phyloP scores from a whole-genome alignment of 2,113 vertebrate genomes.

The Callopanchax toddi region DNA sequence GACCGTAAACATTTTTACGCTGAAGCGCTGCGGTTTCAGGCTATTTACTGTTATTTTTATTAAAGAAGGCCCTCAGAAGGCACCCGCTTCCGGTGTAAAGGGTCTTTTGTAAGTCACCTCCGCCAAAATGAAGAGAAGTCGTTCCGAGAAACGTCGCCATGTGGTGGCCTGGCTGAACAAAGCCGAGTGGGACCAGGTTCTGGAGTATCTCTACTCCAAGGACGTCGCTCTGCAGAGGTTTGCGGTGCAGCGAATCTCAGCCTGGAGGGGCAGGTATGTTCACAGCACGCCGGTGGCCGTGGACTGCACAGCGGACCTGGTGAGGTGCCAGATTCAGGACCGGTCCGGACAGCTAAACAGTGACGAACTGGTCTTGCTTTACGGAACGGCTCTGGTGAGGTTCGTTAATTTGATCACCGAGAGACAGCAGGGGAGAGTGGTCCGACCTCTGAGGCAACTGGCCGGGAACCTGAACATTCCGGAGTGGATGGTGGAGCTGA shows the following conservation, averaged over 20 bases:
- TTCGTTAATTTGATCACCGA: slow-evolving; percentile 96
- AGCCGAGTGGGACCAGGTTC: slow-evolving; percentile 94
- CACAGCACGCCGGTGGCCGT: slow-evolving; percentile 90
- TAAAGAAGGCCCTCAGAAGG: too few relatives aligned
- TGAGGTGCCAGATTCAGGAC: slow-evolving; percentile 91
- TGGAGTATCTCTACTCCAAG: slow-evolving; percentile 89
- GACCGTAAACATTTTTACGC: too few relatives aligned
- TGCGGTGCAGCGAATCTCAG: slow-evolving; percentile 87
- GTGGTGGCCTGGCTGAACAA: slow-evolving; percentile 92
- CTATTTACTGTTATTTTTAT: too few relatives aligned
- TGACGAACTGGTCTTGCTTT: slow-evolving; percentile 88
- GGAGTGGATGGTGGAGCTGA: slow-evolving; percentile 92
- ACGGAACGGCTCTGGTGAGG: slow-evolving; percentile 90
- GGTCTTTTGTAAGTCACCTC: background rate
- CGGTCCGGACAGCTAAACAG: slow-evolving; percentile 81
- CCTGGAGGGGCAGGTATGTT: slow-evolving; percentile 90
- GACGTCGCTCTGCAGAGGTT: slow-evolving; percentile 85
- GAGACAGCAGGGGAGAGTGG: slow-evolving; percentile 83
- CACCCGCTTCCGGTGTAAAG: too few relatives aligned
- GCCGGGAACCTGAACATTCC: slow-evolving; percentile 92
- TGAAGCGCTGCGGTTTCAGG: too few relatives aligned
- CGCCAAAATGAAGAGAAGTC: slow-evolving; percentile 73
- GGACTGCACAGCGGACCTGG: slow-evolving; percentile 92
- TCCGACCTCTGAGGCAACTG: slow-evolving; percentile 84
- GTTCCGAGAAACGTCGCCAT: slow-evolving; percentile 71